phyloP scores from a whole-genome alignment of 2,797 vertebrate species.

The Enteromius mattozi region DNA sequence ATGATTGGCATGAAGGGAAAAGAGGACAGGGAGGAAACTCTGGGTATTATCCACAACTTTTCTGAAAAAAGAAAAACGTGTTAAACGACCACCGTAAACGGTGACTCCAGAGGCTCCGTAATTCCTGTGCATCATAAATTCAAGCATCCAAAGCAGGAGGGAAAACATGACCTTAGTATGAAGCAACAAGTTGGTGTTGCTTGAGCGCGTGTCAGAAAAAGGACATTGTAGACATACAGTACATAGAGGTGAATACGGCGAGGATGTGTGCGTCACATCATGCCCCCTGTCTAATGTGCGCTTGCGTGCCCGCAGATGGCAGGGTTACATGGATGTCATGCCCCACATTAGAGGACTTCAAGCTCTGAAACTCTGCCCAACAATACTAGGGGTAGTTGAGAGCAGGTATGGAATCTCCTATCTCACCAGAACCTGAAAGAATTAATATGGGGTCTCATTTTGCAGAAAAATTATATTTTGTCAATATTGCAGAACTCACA shows the following conservation, averaged over 20 bases:
- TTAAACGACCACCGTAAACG: not conserved
- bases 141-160: not conserved
- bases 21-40: slow-evolving; percentile 11
- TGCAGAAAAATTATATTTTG: not conserved
- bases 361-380: slow-evolving; percentile 27
- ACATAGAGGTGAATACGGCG: slow-evolving; percentile 28
- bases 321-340: slow-evolving; percentile 53
- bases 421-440: not conserved
- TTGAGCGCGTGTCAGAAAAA: not conserved
- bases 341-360: slow-evolving; percentile 24
- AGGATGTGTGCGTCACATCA: slow-evolving; percentile 9
- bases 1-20: slow-evolving; percentile 37
- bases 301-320: not conserved
- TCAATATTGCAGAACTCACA: not conserved
- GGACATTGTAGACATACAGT: slow-evolving; percentile 33
- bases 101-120: not conserved
- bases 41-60: not conserved
- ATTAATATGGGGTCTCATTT: not conserved
- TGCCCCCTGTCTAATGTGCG: not conserved
- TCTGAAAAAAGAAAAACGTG: not conserved
- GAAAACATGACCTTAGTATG: slow-evolving; percentile 17
- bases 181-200: slow-evolving; percentile 25
- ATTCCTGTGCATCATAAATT: not conserved
- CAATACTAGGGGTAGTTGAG: not conserved
- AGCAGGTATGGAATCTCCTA: slow-evolving; percentile 15